A percentile compares a stretch with the other conserved stretches of the same genome.
phyloP scores from a whole-genome alignment of 2,113 vertebrate genomes.

The Erythrocebus patas region DNA sequence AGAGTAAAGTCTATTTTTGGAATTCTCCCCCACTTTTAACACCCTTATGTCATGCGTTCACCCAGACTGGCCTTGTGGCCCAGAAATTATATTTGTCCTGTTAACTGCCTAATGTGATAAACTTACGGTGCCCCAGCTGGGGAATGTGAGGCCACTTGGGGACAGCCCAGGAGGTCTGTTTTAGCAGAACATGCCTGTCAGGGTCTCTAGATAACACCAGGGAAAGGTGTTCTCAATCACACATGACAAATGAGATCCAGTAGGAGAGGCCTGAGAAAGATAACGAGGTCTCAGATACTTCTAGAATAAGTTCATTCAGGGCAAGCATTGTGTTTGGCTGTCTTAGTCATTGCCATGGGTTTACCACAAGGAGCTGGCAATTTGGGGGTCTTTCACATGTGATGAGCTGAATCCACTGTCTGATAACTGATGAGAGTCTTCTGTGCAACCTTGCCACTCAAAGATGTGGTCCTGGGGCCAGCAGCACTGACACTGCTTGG shows the following conservation, averaged over 20 bases:
- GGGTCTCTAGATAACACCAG: not conserved
- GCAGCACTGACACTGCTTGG: not conserved
- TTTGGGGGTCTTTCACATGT: not conserved
- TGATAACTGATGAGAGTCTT: not conserved
- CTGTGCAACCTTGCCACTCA: not conserved
- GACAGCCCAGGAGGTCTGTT: slow-evolving; percentile 28
- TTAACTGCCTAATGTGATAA: slow-evolving; percentile 61
- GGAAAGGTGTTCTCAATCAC: not conserved
- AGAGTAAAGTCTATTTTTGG: slow-evolving; percentile 57
- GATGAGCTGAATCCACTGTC: not conserved
- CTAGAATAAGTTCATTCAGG: not conserved
- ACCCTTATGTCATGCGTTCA: slow-evolving; percentile 58
- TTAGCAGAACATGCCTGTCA: not conserved
- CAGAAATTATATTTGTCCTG: slow-evolving; percentile 60
- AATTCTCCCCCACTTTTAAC: slow-evolving; percentile 48
- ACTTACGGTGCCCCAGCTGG: not conserved
- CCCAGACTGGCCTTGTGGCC: slow-evolving; percentile 56
- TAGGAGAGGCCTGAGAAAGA: not conserved
- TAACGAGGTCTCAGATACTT: not conserved
- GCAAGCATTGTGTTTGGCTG: not conserved
- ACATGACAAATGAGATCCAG: not conserved
- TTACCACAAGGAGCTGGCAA: not conserved
- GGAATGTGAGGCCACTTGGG: not conserved
- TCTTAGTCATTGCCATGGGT: not conserved
- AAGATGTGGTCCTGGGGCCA: too few relatives aligned